Conservation (phyloP, 2,888 invertebrate genomes). For the Boloria euphrosyne region DNA sequence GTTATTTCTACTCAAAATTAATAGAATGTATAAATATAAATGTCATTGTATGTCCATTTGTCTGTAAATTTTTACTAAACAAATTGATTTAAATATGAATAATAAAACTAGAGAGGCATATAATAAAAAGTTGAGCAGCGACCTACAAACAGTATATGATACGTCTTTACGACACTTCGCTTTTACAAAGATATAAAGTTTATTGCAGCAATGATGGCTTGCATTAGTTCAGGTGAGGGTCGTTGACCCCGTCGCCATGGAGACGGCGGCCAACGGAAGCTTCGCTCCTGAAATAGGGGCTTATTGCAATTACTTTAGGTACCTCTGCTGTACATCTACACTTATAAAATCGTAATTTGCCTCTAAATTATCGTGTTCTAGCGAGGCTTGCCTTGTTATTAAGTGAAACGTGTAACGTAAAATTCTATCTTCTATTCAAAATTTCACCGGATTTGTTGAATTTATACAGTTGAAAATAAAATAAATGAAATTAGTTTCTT, state of each 20-base stretch:
- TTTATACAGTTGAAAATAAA: too few species aligned
- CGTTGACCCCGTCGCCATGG: slow-evolving; percentile 73
- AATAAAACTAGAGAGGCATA: too few species aligned
- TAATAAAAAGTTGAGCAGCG: not conserved
- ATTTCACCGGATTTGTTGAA: too few species aligned
- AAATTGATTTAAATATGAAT: too few species aligned
- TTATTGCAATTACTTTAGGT: slow-evolving; percentile 35
- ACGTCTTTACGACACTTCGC: slow-evolving; percentile 1
- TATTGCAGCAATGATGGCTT: slow-evolving; percentile 28
- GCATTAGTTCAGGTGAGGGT: slow-evolving; percentile 58
- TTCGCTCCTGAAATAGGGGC: slow-evolving; percentile 42
- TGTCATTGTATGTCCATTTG: too few species aligned
- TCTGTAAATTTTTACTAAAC: too few species aligned
- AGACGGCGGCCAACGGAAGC: slow-evolving; percentile 62
- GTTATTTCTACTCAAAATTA: too few species aligned
- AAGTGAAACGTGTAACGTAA: not conserved
- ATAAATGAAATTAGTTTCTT: too few species aligned
- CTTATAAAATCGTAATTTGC: not conserved
- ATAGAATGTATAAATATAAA: too few species aligned
- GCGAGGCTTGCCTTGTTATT: not conserved
- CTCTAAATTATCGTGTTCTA: not conserved
- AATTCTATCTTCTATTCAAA: not conserved
- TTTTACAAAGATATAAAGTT: slow-evolving; percentile 24
- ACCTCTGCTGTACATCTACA: slow-evolving; percentile 10
- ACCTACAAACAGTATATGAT: slow-evolving; percentile 1